Conservation (phyloP, 2,113 vertebrate genomes). For the Chauna torquata region DNA sequence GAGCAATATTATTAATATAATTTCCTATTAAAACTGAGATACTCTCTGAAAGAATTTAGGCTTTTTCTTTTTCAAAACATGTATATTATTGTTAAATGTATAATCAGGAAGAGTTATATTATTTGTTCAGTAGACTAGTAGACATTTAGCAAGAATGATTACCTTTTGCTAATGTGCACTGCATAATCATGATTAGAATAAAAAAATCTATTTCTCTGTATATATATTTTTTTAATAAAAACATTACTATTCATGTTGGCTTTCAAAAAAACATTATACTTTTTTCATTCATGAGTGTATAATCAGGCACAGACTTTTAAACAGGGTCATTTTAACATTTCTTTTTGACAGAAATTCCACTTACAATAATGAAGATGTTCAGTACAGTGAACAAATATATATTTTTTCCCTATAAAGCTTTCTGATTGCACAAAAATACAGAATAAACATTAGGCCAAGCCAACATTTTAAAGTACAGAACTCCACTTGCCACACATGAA, state of each 20-base stretch:
- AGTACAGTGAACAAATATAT: conserved; percentile 16
- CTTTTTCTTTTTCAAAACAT: neutral
- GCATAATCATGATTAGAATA: neutral
- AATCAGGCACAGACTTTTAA: neutral
- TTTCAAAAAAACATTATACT: neutral
- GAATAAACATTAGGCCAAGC: conserved; percentile 31
- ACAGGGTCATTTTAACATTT: neutral
- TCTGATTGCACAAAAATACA: conserved; percentile 1
- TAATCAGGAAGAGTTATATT: neutral
- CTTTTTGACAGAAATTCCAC: neutral
- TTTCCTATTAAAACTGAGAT: neutral
- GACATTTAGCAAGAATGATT: neutral
- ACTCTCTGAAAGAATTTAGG: neutral
- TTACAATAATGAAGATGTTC: conserved; percentile 32
- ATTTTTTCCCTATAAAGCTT: neutral
- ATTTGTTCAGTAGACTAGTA: neutral
- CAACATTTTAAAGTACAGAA: conserved; percentile 64
- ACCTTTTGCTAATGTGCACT: neutral
- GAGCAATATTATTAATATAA: neutral
- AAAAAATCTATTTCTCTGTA: neutral
- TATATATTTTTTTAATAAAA: neutral
- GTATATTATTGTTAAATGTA: neutral
- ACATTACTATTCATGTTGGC: neutral
- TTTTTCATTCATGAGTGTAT: neutral
- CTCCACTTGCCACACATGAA: conserved; percentile 28